Evolutionary conservation across 2,888 invertebrate genomes (phyloP).

Genomic region (Stenolophus ochropezus): DNA sequence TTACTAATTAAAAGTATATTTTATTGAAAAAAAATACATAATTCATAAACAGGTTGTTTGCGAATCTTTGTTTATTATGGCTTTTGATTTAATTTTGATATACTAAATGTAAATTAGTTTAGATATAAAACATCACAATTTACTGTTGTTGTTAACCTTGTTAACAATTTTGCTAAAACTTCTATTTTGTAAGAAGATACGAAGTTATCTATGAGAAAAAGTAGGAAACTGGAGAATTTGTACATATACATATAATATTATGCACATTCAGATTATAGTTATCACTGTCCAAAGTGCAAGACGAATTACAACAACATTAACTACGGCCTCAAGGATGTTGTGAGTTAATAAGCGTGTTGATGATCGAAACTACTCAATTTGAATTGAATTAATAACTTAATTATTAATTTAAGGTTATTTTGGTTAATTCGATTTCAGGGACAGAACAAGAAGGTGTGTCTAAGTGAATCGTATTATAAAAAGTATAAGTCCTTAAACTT

Average conservation of each 20-base stretch:
- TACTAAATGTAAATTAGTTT: too few relatives aligned
- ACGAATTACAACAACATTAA: slow-evolving; percentile 2
- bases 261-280: slow-evolving; percentile 9
- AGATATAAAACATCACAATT: too few relatives aligned
- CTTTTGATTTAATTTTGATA: too few relatives aligned
- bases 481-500: not conserved
- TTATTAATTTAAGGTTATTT: slow-evolving; percentile 25
- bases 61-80: too few relatives aligned
- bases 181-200: not conserved
- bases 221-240: not conserved
- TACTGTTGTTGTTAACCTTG: not conserved
- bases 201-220: not conserved
- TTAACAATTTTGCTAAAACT: not conserved
- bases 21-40: too few relatives aligned
- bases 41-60: too few relatives aligned
- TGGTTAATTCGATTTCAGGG: slow-evolving; percentile 6
- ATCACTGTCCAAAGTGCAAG: slow-evolving; percentile 17
- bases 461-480: not conserved
- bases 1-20: too few relatives aligned
- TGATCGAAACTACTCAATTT: not conserved
- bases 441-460: slow-evolving; percentile 4
- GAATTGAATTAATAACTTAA: slow-evolving; percentile 24
- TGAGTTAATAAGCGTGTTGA: slow-evolving; percentile 12
- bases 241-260: not conserved
- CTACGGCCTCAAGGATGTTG: slow-evolving; percentile 7